Base-by-base conservation (phyloP, 2,888 invertebrate genomes). In the Philereme vetulata region DNA sequence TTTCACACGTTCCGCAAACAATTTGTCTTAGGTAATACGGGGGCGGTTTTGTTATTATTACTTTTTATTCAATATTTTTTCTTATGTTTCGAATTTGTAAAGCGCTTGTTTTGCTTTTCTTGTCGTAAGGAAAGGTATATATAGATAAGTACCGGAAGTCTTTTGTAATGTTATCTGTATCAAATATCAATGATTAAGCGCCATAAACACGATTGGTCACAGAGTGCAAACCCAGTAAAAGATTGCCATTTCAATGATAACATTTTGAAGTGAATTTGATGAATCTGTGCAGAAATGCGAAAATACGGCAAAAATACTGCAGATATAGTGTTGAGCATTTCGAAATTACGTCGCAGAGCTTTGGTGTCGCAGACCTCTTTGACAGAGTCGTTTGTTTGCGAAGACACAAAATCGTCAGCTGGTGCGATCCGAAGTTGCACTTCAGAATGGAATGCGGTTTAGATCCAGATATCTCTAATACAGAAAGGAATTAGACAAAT, bases 321-420 rank as follows among this genome's bases (percentile, higher is more conserved):
- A 56, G 53, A 56, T 52, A 49, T 40, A 52, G 51, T 56, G 51
- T 56, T 61, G 64, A 64, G 56, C 62, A 65, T 63, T 68, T 60
- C 59, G 56, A 63, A 62, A 68, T 61, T 55, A 55, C 54, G 44
- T 42, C 54, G 40, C 54, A 59, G 51, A 47, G 58, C 62, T 60
- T 56, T 57, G 60, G 66, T 56, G 62, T 62, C 53, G 64, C 66
- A 53, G 58, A 64, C 65, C 62, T 67, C 60, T 65, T 66, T 69
- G 70, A 71, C 57, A 67, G 62, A 66, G 57, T 69, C 72, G 72
- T 77, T 78, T 74, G 77, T 76, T 74, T 64, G 65, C 65, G 66
- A 74, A 77, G 76, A 76, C 71, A 74, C 70, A 71, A 63, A 63
- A 60, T 65, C 74, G 78, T 71, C 82, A 82, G 81, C 77, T 82